Evolutionary conservation across 2,888 invertebrate species (phyloP).

Genomic region (Hoplodrina blanda): DNA sequence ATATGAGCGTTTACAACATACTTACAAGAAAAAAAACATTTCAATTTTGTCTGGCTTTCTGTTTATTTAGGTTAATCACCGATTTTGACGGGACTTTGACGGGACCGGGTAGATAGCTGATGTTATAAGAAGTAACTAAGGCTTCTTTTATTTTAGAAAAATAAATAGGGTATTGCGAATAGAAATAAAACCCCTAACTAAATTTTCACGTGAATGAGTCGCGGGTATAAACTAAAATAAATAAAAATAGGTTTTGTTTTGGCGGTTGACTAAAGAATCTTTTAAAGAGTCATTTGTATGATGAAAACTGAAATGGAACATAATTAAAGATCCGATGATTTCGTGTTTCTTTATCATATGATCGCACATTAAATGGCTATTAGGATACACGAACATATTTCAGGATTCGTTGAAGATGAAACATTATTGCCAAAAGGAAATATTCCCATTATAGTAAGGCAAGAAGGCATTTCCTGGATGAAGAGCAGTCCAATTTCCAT

Average conservation of each 20-base stretch:
- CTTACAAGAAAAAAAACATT: too few relatives aligned
- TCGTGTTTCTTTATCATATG: constrained; percentile 23
- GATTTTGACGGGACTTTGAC: too few relatives aligned
- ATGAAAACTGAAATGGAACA: constrained; percentile 8
- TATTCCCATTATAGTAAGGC: constrained; percentile 30
- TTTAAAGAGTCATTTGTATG: background rate
- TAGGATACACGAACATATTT: background rate
- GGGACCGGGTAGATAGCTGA: too few relatives aligned
- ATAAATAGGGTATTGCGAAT: too few relatives aligned
- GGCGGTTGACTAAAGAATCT: background rate
- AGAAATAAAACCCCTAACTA: too few relatives aligned
- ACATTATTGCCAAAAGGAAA: constrained; percentile 11
- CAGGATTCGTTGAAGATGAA: background rate
- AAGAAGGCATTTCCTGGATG: constrained; percentile 46
- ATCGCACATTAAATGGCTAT: constrained; percentile 8
- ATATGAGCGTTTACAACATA: too few relatives aligned
- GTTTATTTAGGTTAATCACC: too few relatives aligned
- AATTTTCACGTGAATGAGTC: too few relatives aligned
- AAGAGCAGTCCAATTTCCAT: constrained; percentile 54
- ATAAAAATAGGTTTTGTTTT: background rate
- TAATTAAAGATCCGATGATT: background rate
- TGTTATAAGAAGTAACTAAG: too few relatives aligned
- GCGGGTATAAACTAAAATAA: too few relatives aligned
- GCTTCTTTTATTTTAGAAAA: too few relatives aligned
- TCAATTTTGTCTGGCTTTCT: too few relatives aligned